Conservation (phyloP, 2,797 vertebrate species). For the Cottoperca gobio region DNA sequence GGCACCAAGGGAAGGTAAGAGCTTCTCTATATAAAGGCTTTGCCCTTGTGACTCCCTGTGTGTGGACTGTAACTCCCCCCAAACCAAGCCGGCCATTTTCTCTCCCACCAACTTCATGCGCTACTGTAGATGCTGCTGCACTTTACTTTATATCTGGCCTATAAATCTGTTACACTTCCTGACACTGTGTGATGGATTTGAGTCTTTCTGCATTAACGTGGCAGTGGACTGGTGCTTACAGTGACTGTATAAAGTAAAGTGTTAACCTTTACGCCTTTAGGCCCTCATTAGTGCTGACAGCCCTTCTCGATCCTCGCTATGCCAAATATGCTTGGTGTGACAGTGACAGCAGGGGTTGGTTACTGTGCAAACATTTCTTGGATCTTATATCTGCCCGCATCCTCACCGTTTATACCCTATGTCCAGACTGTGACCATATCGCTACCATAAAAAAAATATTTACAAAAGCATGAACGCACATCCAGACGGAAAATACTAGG, state of each 20-base stretch:
- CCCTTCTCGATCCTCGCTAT: constrained; percentile 23
- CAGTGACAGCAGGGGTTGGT: constrained; percentile 51
- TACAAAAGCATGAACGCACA: too few species aligned
- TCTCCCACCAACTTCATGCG: constrained; percentile 51
- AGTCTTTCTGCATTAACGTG: constrained; percentile 10
- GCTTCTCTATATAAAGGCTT: constrained; percentile 79
- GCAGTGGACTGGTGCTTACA: constrained; percentile 9
- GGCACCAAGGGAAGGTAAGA: constrained; percentile 89
- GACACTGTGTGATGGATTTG: constrained; percentile 13
- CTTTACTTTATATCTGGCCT: constrained; percentile 70
- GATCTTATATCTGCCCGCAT: constrained; percentile 50
- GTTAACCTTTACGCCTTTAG: constrained; percentile 47
- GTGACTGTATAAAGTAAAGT: constrained; percentile 70
- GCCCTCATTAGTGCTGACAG: constrained; percentile 31
- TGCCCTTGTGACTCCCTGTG: constrained; percentile 73
- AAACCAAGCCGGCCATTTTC: constrained; percentile 41
- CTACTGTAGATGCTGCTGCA: constrained; percentile 60
- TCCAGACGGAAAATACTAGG: too few species aligned
- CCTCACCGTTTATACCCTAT: constrained; percentile 36
- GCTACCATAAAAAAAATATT: not conserved
- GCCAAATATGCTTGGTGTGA: constrained; percentile 62
- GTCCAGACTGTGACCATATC: constrained; percentile 29
- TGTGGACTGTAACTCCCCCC: constrained; percentile 56
- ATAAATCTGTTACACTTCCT: constrained; percentile 12
- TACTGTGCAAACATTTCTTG: constrained; percentile 60